A percentile compares a stretch with the other conserved stretches of the same genome.
These are phyloP conservation scores for Ophion ventricosus DNA, from an alignment of 2,888 invertebrate species.

Conservation along the genomic window DNA sequence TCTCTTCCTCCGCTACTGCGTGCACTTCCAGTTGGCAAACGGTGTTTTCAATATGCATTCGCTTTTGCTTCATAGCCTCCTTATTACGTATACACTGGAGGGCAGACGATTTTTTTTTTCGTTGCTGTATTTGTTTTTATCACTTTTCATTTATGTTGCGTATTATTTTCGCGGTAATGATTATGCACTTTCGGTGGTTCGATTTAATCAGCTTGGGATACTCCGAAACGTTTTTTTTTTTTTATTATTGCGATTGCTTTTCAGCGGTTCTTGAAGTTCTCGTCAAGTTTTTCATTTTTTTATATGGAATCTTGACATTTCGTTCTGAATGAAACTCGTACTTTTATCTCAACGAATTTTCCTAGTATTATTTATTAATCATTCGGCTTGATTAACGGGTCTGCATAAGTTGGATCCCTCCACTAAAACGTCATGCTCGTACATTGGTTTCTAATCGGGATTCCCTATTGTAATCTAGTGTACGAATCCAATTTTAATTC, in stretches of 20 bases:
- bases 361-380: too few species aligned
- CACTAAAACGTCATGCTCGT: too few species aligned
- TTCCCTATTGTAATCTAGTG: too few species aligned
- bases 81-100: slow-evolving; percentile 8
- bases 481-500: too few species aligned
- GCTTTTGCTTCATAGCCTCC: slow-evolving; percentile 16
- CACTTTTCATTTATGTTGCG: background rate
- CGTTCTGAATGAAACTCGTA: too few species aligned
- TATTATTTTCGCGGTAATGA: slow-evolving; percentile 27
- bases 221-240: slow-evolving; percentile 16
- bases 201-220: slow-evolving; percentile 27
- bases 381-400: too few species aligned
- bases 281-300: too few species aligned
- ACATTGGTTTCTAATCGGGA: too few species aligned
- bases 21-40: slow-evolving; percentile 7
- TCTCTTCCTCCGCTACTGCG: slow-evolving; percentile 39
- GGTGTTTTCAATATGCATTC: slow-evolving; percentile 16
- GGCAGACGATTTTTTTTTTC: slow-evolving; percentile 23
- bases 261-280: background rate
- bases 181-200: slow-evolving; percentile 6
- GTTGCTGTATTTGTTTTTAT: background rate
- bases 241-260: background rate
- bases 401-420: too few species aligned
- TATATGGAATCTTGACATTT: too few species aligned
- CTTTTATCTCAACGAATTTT: too few species aligned